These are phyloP conservation scores for Chauna torquata DNA, from an alignment of 2,113 vertebrate genomes.

Conservation along the genomic window DNA sequence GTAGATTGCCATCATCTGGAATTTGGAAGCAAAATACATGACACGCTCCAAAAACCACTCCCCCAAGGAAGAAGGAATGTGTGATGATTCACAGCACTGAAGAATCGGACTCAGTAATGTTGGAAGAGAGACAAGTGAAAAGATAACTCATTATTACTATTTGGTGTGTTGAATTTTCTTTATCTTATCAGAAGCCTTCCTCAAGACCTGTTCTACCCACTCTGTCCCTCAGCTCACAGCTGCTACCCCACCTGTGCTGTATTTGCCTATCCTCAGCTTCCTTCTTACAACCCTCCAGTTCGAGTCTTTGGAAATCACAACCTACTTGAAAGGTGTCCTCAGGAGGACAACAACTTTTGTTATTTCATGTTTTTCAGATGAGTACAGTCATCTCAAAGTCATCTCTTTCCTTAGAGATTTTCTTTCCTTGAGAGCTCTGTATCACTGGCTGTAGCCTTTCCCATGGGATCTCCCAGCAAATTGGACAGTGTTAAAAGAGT, in stretches of 20 bases:
- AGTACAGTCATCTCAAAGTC: not conserved
- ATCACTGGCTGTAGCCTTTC: not conserved
- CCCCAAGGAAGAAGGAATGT: not conserved
- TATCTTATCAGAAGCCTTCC: not conserved
- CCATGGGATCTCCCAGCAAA: not conserved
- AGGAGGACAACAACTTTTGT: not conserved
- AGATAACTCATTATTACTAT: not conserved
- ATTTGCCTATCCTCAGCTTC: not conserved
- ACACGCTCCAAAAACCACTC: not conserved
- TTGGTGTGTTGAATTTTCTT: not conserved
- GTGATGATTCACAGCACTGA: not conserved
- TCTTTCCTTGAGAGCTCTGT: not conserved
- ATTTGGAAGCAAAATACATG: not conserved
- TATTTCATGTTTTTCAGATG: not conserved
- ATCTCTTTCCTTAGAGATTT: not conserved
- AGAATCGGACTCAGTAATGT: not conserved
- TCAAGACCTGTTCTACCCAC: not conserved
- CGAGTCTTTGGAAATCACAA: not conserved
- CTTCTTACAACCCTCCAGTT: not conserved
- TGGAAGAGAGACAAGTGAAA: not conserved
- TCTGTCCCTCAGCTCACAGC: not conserved
- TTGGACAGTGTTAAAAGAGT: not conserved
- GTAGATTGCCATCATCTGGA: not conserved
- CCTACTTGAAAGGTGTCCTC: no score
- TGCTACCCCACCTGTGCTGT: not conserved